A percentile compares a stretch with the other conserved stretches of the same genome.
Conservation (phyloP, 2,888 invertebrate species). For the Leptinotarsa juncta region DNA sequence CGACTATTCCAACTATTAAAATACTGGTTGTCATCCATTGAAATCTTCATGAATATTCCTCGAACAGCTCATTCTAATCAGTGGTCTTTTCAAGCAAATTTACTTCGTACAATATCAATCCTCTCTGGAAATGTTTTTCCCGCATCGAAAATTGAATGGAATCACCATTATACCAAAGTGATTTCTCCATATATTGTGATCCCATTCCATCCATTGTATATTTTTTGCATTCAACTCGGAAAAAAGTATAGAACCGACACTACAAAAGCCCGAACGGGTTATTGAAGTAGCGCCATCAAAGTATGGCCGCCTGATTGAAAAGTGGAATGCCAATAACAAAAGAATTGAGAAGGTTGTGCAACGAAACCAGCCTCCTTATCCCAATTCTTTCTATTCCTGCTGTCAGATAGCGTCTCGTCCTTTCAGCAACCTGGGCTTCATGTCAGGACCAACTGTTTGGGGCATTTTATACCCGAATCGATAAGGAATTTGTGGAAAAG, state of each 20-base stretch:
- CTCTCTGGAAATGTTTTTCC: neutral
- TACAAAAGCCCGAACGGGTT: slow-evolving; percentile 34
- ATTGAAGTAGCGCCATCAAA: slow-evolving; percentile 44
- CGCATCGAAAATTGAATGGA: neutral
- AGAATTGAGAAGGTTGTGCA: slow-evolving; percentile 39
- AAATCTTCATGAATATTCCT: too few species aligned
- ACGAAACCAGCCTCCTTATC: slow-evolving; percentile 41
- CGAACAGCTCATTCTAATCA: too few species aligned
- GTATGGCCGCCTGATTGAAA: slow-evolving; percentile 50
- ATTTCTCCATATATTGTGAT: slow-evolving; percentile 4
- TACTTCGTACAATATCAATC: neutral
- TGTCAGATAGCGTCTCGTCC: slow-evolving; percentile 8
- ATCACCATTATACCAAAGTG: neutral
- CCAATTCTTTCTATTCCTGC: slow-evolving; percentile 35
- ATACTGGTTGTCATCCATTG: too few species aligned
- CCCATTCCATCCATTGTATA: slow-evolving; percentile 17
- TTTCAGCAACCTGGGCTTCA: slow-evolving; percentile 27
- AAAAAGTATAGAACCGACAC: slow-evolving; percentile 10
- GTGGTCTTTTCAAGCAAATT: too few species aligned
- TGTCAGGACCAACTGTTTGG: slow-evolving; percentile 16
- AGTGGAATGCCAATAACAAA: slow-evolving; percentile 54
- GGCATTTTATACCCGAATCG: neutral
- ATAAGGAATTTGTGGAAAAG: neutral
- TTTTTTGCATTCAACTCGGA: slow-evolving; percentile 10
- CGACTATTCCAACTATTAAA: too few species aligned